Conservation (phyloP, 1,140 invertebrate species). For the Brachystomella parvula region DNA sequence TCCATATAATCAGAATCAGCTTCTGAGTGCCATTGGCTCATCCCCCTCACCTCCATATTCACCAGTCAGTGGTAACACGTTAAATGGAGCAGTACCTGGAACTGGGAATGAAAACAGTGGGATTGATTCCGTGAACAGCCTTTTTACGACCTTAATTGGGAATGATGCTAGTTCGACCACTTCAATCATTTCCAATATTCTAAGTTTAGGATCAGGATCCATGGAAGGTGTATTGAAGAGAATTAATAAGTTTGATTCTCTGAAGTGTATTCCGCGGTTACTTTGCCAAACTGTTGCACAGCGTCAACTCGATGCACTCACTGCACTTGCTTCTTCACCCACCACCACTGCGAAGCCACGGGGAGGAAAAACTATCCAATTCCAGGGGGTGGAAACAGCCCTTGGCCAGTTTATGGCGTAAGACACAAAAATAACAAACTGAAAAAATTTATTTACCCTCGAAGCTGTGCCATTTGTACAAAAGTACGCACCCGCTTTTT, state of each 20-base stretch:
- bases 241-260: conserved; percentile 32
- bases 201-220: conserved; percentile 15
- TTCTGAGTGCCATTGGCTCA: neutral
- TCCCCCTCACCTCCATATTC: neutral
- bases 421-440: too few relatives aligned
- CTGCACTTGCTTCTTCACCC: neutral
- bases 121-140: neutral
- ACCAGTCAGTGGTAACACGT: neutral
- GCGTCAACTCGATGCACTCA: conserved; percentile 21
- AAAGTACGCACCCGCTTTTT: too few relatives aligned
- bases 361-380: conserved; percentile 21
- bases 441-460: too few relatives aligned
- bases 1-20: conserved; percentile 8
- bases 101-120: too few relatives aligned
- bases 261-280: conserved; percentile 33
- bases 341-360: conserved; percentile 17
- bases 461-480: too few relatives aligned
- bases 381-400: conserved; percentile 34
- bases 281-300: conserved; percentile 35
- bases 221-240: conserved; percentile 22
- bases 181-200: conserved; percentile 11
- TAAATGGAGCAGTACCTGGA: too few relatives aligned
- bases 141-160: neutral
- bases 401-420: conserved; percentile 36
- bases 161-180: neutral